Evolutionary conservation across 2,888 invertebrate genomes (phyloP).

Genomic region (Esperia sulphurella): DNA sequence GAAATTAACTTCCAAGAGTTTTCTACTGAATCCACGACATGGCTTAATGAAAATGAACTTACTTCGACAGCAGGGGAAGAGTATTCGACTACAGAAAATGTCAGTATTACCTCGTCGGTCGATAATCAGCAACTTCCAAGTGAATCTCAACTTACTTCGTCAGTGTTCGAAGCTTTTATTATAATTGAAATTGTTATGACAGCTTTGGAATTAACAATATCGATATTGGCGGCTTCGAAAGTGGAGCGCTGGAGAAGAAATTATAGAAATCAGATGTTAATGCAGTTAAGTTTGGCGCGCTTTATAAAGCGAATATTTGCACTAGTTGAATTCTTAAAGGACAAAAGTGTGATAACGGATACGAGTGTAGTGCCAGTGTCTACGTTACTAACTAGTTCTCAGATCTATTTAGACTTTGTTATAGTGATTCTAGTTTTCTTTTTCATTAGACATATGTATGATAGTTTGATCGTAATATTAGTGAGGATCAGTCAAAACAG

Average conservation of each 20-base stretch:
- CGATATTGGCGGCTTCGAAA: conserved; percentile 51
- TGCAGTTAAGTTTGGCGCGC: conserved; percentile 59
- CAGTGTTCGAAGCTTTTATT: conserved; percentile 47
- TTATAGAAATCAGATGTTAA: conserved; percentile 68
- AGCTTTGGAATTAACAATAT: conserved; percentile 51
- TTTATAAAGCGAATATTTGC: conserved; percentile 54
- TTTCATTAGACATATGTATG: conserved; percentile 69
- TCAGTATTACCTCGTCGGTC: conserved; percentile 13
- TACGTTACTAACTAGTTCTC: conserved; percentile 31
- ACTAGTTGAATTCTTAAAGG: conserved; percentile 39
- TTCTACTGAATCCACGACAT: conserved; percentile 10
- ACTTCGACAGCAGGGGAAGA: conserved; percentile 9
- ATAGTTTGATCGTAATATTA: conserved; percentile 58
- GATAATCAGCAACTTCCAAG: conserved; percentile 14
- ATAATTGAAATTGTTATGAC: conserved; percentile 62
- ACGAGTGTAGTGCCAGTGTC: conserved; percentile 15
- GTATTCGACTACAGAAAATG: conserved; percentile 13
- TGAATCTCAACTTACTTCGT: conserved; percentile 16
- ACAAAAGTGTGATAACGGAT: conserved; percentile 19
- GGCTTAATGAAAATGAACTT: conserved; percentile 19
- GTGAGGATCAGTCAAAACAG: conserved; percentile 52
- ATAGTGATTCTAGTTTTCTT: conserved; percentile 58
- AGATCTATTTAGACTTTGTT: conserved; percentile 61
- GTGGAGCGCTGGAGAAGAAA: conserved; percentile 61
- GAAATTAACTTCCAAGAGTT: conserved; percentile 13